Conservation (phyloP, 2,888 invertebrate genomes). For the Monoplex corrugatus region DNA sequence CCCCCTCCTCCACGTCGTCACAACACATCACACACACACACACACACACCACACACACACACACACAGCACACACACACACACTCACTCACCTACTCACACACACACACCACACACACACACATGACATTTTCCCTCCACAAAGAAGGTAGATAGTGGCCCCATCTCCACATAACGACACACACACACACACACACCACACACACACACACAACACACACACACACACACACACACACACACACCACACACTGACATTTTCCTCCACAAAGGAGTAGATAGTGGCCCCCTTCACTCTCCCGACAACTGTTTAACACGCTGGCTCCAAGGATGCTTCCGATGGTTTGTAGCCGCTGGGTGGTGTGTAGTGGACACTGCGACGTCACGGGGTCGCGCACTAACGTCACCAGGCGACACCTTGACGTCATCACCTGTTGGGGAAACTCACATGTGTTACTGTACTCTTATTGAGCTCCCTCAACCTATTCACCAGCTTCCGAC, state of each 20-base stretch:
- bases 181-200: neutral
- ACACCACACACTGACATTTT: neutral
- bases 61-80: too few species aligned
- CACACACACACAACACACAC: neutral
- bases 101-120: neutral
- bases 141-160: too few species aligned
- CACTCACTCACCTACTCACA: too few species aligned
- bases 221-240: neutral
- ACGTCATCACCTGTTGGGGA: constrained; percentile 40
- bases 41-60: too few species aligned
- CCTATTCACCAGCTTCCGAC: too few species aligned
- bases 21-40: too few species aligned
- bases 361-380: constrained; percentile 54
- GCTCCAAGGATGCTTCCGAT: too few species aligned
- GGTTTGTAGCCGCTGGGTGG: too few species aligned
- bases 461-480: neutral
- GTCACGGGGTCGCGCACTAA: constrained; percentile 51
- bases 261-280: constrained; percentile 50
- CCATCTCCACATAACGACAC: too few species aligned
- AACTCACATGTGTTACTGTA: too few species aligned
- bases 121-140: neutral
- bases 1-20: too few species aligned
- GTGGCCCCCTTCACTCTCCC: constrained; percentile 51
- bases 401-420: constrained; percentile 43
- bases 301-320: too few species aligned